These are phyloP conservation scores for Plodia interpunctella DNA, from an alignment of 1,140 invertebrate species.

Conservation along the genomic window DNA sequence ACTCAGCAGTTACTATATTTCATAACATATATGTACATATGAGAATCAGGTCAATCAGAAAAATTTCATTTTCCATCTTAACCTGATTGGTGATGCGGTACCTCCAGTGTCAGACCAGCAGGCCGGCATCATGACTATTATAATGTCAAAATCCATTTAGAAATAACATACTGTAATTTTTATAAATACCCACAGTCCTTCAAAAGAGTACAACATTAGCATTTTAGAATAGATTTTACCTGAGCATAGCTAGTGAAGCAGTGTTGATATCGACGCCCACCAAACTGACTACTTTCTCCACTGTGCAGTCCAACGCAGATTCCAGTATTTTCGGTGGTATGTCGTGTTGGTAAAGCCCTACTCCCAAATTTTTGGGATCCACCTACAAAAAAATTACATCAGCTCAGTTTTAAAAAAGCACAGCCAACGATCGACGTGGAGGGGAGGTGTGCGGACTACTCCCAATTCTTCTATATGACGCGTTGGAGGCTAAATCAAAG, in stretches of 20 bases:
- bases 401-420: too few relatives aligned
- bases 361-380: conserved; percentile 93
- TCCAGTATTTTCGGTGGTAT: conserved; percentile 86
- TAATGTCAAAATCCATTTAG: too few relatives aligned
- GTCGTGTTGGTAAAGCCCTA: conserved; percentile 96
- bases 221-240: conserved; percentile 67
- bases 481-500: too few relatives aligned
- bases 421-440: too few relatives aligned
- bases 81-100: neutral
- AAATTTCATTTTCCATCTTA: too few relatives aligned
- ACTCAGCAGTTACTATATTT: neutral
- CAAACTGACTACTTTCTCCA: conserved; percentile 92
- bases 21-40: neutral
- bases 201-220: neutral
- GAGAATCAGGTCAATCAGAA: too few relatives aligned
- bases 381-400: conserved; percentile 59
- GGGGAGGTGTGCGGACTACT: too few relatives aligned
- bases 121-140: too few relatives aligned
- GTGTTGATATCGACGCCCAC: conserved; percentile 95
- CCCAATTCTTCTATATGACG: too few relatives aligned
- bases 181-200: neutral
- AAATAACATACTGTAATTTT: too few relatives aligned
- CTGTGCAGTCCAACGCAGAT: conserved; percentile 84
- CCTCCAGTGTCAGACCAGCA: too few relatives aligned
- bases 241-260: conserved; percentile 86